phyloP scores from a whole-genome alignment of 2,797 vertebrate species.

The Heliangelus exortis region DNA sequence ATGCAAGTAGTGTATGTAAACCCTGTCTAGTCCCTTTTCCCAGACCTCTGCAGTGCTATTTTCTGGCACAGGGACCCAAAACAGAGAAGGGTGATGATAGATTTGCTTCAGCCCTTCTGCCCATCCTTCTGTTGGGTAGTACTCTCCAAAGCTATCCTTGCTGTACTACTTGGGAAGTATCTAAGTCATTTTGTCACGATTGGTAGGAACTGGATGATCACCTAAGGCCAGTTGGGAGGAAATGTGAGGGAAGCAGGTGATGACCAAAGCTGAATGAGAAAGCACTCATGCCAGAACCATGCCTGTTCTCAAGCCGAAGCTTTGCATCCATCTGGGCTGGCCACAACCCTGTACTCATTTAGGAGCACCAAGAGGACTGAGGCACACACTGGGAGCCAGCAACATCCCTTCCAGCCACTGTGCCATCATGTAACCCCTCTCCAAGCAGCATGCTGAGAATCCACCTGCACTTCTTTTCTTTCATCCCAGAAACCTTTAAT shows the following conservation, averaged over 20 bases:
- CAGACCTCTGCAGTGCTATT: neutral
- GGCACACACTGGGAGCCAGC: neutral
- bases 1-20: neutral
- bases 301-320: neutral
- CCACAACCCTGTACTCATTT: neutral
- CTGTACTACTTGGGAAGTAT: neutral
- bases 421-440: neutral
- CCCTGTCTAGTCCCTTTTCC: neutral
- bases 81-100: neutral
- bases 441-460: constrained; percentile 8
- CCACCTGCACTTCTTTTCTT: neutral
- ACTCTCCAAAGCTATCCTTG: neutral
- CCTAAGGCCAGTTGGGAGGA: neutral
- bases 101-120: neutral
- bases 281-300: neutral
- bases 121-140: neutral
- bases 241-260: neutral
- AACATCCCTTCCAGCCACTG: neutral
- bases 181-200: neutral
- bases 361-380: neutral
- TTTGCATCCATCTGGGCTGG: neutral
- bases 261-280: neutral
- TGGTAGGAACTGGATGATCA: neutral
- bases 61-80: neutral
- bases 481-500: neutral